These are phyloP conservation scores for Chaetura pelagica DNA, from an alignment of 2,113 vertebrate species.

Conservation along the genomic window DNA sequence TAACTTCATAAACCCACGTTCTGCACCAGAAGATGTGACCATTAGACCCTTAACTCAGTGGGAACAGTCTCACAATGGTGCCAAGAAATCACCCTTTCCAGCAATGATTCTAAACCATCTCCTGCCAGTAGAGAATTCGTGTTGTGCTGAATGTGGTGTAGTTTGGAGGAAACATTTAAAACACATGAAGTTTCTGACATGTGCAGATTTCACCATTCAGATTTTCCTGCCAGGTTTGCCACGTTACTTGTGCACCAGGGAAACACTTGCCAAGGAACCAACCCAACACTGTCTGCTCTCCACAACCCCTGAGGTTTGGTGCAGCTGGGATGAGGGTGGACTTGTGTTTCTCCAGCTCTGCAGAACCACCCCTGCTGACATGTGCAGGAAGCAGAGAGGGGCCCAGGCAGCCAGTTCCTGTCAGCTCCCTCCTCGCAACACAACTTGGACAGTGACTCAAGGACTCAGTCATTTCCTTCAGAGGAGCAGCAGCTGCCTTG, in stretches of 20 bases:
- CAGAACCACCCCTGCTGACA: neutral
- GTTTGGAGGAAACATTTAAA: neutral
- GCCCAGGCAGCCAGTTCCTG: neutral
- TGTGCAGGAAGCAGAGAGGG: neutral
- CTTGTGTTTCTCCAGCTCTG: neutral
- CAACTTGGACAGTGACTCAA: neutral
- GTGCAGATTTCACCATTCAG: neutral
- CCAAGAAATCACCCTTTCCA: neutral
- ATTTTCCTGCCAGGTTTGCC: neutral
- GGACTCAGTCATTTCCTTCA: neutral
- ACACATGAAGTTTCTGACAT: neutral
- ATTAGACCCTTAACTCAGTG: rapidly evolving
- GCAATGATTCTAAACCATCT: neutral
- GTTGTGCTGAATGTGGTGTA: neutral
- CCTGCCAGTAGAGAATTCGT: neutral
- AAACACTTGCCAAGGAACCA: neutral
- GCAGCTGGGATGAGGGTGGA: neutral
- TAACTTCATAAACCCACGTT: neutral
- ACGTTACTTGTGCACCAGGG: neutral
- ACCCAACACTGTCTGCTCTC: neutral
- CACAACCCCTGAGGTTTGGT: neutral
- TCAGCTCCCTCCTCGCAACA: neutral
- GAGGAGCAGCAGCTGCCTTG: neutral
- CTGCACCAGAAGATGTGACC: neutral
- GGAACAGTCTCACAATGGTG: neutral